A percentile compares a stretch with the other conserved stretches of the same genome.
These are phyloP conservation scores for Dryobates pubescens DNA, from an alignment of 2,797 vertebrate species.

Conservation along the genomic window DNA sequence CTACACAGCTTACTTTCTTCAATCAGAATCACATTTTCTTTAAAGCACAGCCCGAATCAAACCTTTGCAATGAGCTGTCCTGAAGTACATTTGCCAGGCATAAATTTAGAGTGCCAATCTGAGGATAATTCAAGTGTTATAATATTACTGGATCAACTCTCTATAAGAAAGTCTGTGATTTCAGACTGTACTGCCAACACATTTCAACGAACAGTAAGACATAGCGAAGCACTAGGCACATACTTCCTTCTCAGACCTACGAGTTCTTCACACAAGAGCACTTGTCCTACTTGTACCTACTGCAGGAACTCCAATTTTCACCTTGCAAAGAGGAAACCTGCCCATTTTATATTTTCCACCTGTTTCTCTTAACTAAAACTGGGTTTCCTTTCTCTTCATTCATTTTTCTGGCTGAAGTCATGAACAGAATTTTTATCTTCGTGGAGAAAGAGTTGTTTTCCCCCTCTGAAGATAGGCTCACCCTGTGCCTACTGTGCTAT, in stretches of 20 bases:
- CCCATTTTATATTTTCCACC: background rate
- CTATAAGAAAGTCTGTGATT: background rate
- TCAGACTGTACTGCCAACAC: slow-evolving; percentile 1
- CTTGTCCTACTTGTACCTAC: background rate
- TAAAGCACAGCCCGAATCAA: slow-evolving; percentile 22
- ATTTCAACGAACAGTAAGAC: background rate
- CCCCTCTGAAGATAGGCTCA: background rate
- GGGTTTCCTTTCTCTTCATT: too few species aligned
- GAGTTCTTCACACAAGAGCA: background rate
- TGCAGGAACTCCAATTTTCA: background rate
- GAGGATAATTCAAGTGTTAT: background rate
- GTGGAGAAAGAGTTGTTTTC: background rate
- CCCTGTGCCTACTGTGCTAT: background rate
- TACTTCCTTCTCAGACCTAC: background rate
- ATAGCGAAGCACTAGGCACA: slow-evolving; percentile 38
- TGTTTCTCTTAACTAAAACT: background rate
- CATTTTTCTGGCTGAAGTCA: background rate
- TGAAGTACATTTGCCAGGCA: background rate
- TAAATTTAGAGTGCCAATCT: background rate
- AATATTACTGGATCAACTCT: background rate
- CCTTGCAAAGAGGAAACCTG: background rate
- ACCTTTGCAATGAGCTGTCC: background rate
- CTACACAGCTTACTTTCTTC: slow-evolving; percentile 24
- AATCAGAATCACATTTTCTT: background rate
- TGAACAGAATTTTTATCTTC: background rate